These are phyloP conservation scores for Morpho deidamia DNA, from an alignment of 2,888 invertebrate genomes.

Conservation along the genomic window DNA sequence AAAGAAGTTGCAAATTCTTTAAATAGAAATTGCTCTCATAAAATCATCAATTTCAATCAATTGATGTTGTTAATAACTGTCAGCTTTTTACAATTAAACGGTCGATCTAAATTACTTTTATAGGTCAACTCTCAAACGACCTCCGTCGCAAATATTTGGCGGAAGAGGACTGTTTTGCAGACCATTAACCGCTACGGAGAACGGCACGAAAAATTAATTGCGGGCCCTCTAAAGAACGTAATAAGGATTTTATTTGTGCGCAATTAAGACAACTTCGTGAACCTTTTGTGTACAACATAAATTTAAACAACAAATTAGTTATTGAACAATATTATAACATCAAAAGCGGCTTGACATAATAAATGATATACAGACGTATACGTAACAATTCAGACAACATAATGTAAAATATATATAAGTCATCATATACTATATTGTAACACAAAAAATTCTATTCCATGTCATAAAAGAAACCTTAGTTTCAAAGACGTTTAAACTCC, in stretches of 20 bases:
- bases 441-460: too few species aligned
- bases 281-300: constrained; percentile 10
- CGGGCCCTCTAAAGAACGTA: constrained; percentile 20
- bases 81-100: not conserved
- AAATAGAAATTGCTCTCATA: too few species aligned
- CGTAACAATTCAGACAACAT: too few species aligned
- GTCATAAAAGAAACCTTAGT: too few species aligned
- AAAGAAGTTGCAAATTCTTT: too few species aligned
- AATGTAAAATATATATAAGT: too few species aligned
- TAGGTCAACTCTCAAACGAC: constrained; percentile 17
- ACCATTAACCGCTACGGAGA: constrained; percentile 6
- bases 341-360: too few species aligned
- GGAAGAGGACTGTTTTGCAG: constrained; percentile 4
- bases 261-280: constrained; percentile 13
- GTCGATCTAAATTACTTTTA: constrained; percentile 6
- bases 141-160: constrained; percentile 5
- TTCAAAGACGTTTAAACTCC: too few species aligned
- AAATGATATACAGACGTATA: too few species aligned
- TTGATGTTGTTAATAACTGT: not conserved
- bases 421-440: too few species aligned
- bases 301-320: not conserved
- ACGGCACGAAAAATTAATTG: constrained; percentile 20
- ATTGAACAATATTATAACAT: too few species aligned
- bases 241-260: constrained; percentile 20
- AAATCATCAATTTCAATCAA: not conserved